Evolutionary conservation across 2,888 invertebrate genomes (phyloP), one percentile per base, ranked within the genome.

Genomic region (Drosophila antonietae): DNA sequence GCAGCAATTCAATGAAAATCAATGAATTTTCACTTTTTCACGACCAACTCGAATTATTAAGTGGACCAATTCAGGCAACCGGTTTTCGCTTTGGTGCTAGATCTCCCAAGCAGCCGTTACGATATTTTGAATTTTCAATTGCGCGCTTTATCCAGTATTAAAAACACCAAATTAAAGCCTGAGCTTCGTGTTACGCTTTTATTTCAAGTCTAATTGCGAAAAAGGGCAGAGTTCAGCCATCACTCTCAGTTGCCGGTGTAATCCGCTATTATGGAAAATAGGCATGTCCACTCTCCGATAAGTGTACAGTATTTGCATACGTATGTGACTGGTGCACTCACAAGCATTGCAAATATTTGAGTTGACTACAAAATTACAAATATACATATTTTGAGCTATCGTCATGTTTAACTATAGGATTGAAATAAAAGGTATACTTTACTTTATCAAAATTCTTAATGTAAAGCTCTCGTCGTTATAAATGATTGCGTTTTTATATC

Each of bases 161-260:
- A 62, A 35, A 63, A 35, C 46, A 8, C 33, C 12, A 31, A 43
- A 35, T 52, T 28, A 51, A 60, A 10, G 43, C 41, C 15, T 61
- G 20, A 44, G 44, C 49, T 39, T 52, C 28, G 56, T 28, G 39
- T 56, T 78, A 51, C 44, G 60, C 52, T 56, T 39, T 12, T 61
- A 35, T 46, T 57, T 41, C 47, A 37, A 43, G 7, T 31, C 31
- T 41, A 58, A 79, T 60, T 65, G 60, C 62, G 55, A 63, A 71
- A 85, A 68, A 73, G 82, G 76, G 68, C 85, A 62, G 80, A 76
- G 82, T 80, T 80, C 77, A 88, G 31, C 39, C 58, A 39, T 64
- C 47, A 65, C 28, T 31, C 28, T 52, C 46, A 47, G 37, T 46
- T 49, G 49, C 80, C 77, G 76, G 80, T 67, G 35, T 41, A 66